phyloP scores from a whole-genome alignment of 2,797 vertebrate species.

The Varecia variegata region DNA sequence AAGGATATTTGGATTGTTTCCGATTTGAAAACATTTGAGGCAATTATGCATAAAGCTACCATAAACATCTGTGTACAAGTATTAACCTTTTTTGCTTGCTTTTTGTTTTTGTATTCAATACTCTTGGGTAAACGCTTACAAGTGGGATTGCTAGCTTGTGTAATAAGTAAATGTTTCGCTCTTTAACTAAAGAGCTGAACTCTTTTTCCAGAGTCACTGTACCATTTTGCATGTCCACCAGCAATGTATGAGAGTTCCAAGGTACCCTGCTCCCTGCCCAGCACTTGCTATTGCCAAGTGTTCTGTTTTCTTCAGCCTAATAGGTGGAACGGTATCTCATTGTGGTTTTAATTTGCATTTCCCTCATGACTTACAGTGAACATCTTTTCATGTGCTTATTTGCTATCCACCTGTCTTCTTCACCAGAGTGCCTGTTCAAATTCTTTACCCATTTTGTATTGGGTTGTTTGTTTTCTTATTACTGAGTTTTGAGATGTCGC shows the following conservation, averaged over 20 bases:
- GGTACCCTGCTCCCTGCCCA: not conserved
- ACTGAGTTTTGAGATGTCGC: not conserved
- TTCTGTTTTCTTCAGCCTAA: not conserved
- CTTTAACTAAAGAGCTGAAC: not conserved
- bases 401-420: not conserved
- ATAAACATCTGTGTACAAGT: not conserved
- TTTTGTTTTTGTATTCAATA: not conserved
- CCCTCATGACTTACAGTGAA: not conserved
- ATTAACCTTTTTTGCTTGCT: not conserved
- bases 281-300: not conserved
- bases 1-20: not conserved
- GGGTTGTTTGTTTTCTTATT: not conserved
- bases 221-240: not conserved
- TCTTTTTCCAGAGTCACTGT: not conserved
- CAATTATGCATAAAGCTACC: not conserved
- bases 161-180: not conserved
- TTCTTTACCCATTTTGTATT: not conserved
- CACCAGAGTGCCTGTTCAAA: not conserved
- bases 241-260: not conserved
- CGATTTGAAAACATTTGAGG: not conserved
- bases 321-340: not conserved
- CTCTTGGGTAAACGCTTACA: not conserved
- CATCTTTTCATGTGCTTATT: not conserved
- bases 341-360: not conserved
- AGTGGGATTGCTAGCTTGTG: not conserved